Base-by-base conservation (phyloP, 2,888 invertebrate genomes). In the Drosophila paranaensis region DNA sequence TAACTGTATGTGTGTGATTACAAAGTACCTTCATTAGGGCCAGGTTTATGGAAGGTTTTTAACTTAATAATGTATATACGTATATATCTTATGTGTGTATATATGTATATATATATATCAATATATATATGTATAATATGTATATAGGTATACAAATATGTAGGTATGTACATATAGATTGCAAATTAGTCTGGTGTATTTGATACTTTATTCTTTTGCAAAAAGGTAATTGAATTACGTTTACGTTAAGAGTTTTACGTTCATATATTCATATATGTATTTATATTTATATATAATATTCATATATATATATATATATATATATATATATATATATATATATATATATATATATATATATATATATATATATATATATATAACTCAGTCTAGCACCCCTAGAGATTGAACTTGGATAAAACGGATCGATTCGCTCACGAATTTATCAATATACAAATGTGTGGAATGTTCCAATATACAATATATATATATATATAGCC, bases 381-480 rank as follows among this genome's bases (percentile, higher is more conserved):
- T 88, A 85, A 90, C 89, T 89, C 89, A 89, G 89, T 89, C 89
- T 90, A 89, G 90, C 90, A 89, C 88, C 84, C 89, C 90, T 86
- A 90, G 82, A 89, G 88, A 90, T 90, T 78, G 79, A 81, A 80
- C 77, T 73, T 82, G 82, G 80, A 84, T 87, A 85, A 80, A 80
- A 82, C 71, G 82, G 82, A 82, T 79, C 80, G 73, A 74, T 68
- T 67, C 73, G 71, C 74, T 77, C 71, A 72, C 75, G 69, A 76
- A 61, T 82, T 80, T 77, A 83, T 78, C 81, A 85, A 90, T 90
- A 66, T 82, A 79, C 76, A 79, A 79, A 58, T 77, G 33, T 77
- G 20, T 87, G 62, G 64, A 71, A 68, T 73, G 46, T 64, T 68
- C 60, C 67, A 60, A 58, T 70, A 69, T 62, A 57, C 55, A 60